Percentiles rank a stretch among this genome's conserved stretches.
Evolutionary conservation across 1,140 invertebrate genomes (phyloP).

Genomic region (Macrobrachium rosenbergii): DNA sequence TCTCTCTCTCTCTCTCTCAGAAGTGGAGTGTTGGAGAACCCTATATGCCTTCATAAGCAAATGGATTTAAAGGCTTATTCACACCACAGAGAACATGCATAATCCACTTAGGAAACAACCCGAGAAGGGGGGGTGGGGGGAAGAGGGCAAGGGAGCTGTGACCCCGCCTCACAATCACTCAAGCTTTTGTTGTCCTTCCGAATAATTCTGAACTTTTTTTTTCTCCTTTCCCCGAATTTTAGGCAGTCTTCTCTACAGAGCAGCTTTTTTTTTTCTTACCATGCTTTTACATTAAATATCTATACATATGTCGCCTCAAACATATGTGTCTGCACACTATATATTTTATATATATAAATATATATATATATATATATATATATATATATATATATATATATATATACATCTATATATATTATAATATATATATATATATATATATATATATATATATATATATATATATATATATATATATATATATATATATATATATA

Average conservation of each 20-base stretch:
- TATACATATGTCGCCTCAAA: too few species aligned
- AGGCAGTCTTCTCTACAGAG: not conserved
- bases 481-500: not conserved
- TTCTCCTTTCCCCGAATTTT: too few species aligned
- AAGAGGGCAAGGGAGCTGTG: not conserved
- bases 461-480: not conserved
- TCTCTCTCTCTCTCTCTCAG: not conserved
- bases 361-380: slow-evolving; percentile 22
- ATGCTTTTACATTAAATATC: not conserved
- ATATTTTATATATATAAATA: not conserved
- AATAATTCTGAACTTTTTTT: too few species aligned
- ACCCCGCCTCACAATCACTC: not conserved
- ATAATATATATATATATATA: not conserved
- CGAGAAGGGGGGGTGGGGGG: not conserved
- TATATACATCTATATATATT: not conserved
- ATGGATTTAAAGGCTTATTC: not conserved
- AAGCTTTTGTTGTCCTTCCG: not conserved
- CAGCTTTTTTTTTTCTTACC: not conserved
- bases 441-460: not conserved
- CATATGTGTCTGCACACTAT: not conserved
- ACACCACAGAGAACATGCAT: not conserved
- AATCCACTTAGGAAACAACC: not conserved
- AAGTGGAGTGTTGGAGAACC: not conserved
- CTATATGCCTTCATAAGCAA: not conserved
- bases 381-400: slow-evolving; percentile 6